Conservation (phyloP, 2,113 vertebrate species). For the Bucco capensis region DNA sequence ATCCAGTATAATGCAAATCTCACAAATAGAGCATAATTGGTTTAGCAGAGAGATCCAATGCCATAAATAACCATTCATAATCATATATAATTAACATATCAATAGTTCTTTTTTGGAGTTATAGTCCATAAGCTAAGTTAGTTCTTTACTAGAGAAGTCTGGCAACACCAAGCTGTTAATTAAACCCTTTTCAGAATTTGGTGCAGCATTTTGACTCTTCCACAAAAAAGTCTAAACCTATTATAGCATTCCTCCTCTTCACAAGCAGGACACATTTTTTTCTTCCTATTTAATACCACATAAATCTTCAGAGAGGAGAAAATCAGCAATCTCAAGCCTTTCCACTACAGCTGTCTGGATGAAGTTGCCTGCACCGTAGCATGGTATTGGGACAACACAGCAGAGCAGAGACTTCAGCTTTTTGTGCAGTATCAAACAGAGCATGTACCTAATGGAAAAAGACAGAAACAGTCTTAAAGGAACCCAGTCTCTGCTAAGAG, state of each 20-base stretch:
- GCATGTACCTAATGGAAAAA: not conserved
- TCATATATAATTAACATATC: conserved; percentile 73
- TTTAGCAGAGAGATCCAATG: conserved; percentile 70
- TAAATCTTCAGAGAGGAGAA: conserved; percentile 5
- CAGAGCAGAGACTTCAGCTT: not conserved
- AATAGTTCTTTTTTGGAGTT: conserved; percentile 71
- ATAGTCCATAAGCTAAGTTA: conserved; percentile 69
- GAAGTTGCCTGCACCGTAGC: not conserved
- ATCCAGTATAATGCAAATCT: conserved; percentile 67
- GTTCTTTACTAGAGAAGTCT: conserved; percentile 59
- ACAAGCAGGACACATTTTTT: conserved; percentile 4
- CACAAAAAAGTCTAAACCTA: conserved; percentile 36
- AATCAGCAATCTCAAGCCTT: not conserved
- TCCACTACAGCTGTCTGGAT: not conserved
- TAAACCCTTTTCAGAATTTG: conserved; percentile 67
- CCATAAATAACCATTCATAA: conserved; percentile 73
- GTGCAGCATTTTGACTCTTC: conserved; percentile 47
- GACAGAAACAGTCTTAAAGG: not conserved
- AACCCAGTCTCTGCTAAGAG: not conserved
- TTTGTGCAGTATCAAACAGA: not conserved
- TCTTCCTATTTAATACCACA: conserved; percentile 32
- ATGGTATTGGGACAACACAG: not conserved
- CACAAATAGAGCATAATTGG: conserved; percentile 71
- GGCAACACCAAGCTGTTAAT: conserved; percentile 70
- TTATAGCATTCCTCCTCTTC: conserved; percentile 34